These are phyloP conservation scores for Apoda limacodes DNA, from an alignment of 2,888 invertebrate genomes.

Conservation along the genomic window DNA sequence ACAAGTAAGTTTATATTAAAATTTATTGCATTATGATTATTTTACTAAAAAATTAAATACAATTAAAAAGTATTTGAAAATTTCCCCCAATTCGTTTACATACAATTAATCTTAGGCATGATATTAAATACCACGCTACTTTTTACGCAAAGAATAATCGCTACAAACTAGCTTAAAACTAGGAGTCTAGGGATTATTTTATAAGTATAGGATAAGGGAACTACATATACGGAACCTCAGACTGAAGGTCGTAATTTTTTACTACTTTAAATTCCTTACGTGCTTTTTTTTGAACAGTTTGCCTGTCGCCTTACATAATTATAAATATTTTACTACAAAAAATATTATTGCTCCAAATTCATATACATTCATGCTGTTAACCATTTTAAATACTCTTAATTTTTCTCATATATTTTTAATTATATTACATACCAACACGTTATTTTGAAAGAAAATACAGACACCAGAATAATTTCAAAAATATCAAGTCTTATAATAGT, in stretches of 20 bases:
- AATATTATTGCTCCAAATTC: slow-evolving; percentile 34
- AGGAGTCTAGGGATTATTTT: slow-evolving; percentile 44
- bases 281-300: slow-evolving; percentile 55
- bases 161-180: slow-evolving; percentile 47
- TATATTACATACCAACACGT: slow-evolving; percentile 8
- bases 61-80: too few species aligned
- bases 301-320: slow-evolving; percentile 38
- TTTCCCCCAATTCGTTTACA: too few species aligned
- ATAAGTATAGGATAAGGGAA: slow-evolving; percentile 42
- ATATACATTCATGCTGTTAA: slow-evolving; percentile 2
- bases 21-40: too few species aligned
- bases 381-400: too few species aligned
- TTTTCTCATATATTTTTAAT: neutral
- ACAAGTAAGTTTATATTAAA: too few species aligned
- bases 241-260: slow-evolving; percentile 25
- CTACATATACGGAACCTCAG: slow-evolving; percentile 29
- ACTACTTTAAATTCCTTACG: slow-evolving; percentile 63
- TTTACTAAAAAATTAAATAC: too few species aligned
- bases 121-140: too few species aligned
- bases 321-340: slow-evolving; percentile 29
- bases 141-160: neutral
- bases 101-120: too few species aligned
- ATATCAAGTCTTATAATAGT: slow-evolving; percentile 50
- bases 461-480: slow-evolving; percentile 53
- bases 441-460: slow-evolving; percentile 29